Evolutionary conservation across 2,888 invertebrate species (phyloP), one percentile per base, ranked within the genome.

Genomic region (Lasioglossum oenotherae): DNA sequence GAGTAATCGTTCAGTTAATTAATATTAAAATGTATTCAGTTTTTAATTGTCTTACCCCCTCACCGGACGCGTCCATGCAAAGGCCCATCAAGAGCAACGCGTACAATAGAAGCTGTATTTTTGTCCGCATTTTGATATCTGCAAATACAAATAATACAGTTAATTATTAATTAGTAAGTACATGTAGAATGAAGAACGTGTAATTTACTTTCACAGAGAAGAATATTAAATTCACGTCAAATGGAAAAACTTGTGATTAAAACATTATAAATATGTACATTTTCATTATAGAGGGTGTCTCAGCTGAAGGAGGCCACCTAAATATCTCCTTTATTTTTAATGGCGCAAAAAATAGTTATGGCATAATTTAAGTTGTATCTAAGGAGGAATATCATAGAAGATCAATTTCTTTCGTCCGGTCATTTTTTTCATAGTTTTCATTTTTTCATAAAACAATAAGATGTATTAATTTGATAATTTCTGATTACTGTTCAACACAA

Each of bases 101-200:
- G 74, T 94, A 82, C 76, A 94, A 87, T 78, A 95, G 88, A 85
- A 94, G 86, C 81, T 94, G 92, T 84, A 94, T 87, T 91, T 93
- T 94, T 92, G 87, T 86, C 90, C 90, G 78, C 94, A 94, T 94
- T 88, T 85, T 90, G 84, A 91, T 88, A 79, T 87, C 92, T 93
- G 86, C 69, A 89, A 83, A 88, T n/a, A 74, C n/a, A 81, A 84
- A 82, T 16, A 46, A 16, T 46, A 46, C 38, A 53, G 81, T 78
- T 74, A 69, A 84, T 87, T 49, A 86, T 49, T 75, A 73, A 4
- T 23, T 49, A 60, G 35, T 8, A 3, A n/a, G 0, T 16, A 16
- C 3, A 16, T 41, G 19, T 1, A 31, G 31, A 31, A 31, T 31
- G 31, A 31, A 31, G 31, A 31, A 31, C 31, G 31, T 31, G 31